phyloP scores from a whole-genome alignment of 1,140 invertebrate genomes.

The Prorops nasuta region DNA sequence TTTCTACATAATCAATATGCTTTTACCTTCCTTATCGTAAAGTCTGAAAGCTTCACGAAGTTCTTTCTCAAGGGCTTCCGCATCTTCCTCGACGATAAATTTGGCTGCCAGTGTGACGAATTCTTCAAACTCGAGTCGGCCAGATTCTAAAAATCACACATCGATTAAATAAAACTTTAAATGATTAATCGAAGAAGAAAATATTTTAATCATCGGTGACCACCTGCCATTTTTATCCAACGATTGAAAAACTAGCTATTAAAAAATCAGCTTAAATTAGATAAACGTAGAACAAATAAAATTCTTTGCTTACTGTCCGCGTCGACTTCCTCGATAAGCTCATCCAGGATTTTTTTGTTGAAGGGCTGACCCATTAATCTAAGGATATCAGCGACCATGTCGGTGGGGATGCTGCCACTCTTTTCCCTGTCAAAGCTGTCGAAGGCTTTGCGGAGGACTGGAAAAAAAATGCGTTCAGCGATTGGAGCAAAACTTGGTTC shows the following conservation, averaged over 20 bases:
- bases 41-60: conserved; percentile 89
- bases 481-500: not conserved
- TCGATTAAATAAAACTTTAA: not conserved
- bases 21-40: conserved; percentile 78
- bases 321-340: conserved; percentile 94
- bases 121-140: conserved; percentile 91
- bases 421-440: conserved; percentile 95
- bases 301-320: conserved; percentile 93
- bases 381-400: conserved; percentile 92
- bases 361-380: conserved; percentile 94
- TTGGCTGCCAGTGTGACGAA: conserved; percentile 91
- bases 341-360: conserved; percentile 91
- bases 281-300: no score
- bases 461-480: conserved; percentile 7
- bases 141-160: conserved; percentile 69
- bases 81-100: conserved; percentile 93
- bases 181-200: no score
- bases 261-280: no score
- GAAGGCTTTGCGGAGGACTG: conserved; percentile 90
- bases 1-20: not conserved
- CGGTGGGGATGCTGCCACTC: conserved; percentile 89
- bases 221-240: no score
- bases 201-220: no score
- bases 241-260: no score
- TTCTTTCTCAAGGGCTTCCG: conserved; percentile 89